phyloP scores from a whole-genome alignment of 1,140 invertebrate species.

The Temnothorax longispinosus region DNA sequence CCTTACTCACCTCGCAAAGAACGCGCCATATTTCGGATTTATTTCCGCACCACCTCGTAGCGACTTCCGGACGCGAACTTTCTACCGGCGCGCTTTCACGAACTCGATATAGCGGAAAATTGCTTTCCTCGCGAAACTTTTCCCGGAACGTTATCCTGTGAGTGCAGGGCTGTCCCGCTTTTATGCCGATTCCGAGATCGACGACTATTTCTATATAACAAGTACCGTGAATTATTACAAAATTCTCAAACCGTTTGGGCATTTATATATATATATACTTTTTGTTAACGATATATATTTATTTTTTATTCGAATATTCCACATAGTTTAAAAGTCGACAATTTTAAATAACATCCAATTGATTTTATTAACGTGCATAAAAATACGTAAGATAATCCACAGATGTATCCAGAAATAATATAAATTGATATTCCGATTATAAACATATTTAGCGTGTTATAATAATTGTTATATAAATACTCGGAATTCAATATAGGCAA shows the following conservation, averaged over 20 bases:
- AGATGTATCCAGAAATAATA: constrained; percentile 8
- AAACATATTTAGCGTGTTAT: neutral
- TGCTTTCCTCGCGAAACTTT: constrained; percentile 63
- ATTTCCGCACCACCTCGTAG: constrained; percentile 59
- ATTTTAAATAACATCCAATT: neutral
- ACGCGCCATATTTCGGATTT: constrained; percentile 61
- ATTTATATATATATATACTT: neutral
- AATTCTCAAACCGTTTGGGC: neutral
- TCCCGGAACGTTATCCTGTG: constrained; percentile 21
- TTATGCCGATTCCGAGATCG: constrained; percentile 50
- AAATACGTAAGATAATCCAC: neutral
- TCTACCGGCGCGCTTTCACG: constrained; percentile 44
- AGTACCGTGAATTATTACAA: constrained; percentile 32
- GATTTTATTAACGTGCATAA: constrained; percentile 6
- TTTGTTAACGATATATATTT: constrained; percentile 3
- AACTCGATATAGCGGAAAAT: constrained; percentile 70
- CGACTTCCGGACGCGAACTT: constrained; percentile 61
- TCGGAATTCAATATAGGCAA: neutral
- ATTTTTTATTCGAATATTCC: neutral
- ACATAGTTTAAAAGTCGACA: neutral
- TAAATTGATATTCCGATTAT: neutral
- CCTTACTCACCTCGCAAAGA: constrained; percentile 61
- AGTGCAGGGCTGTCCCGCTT: neutral
- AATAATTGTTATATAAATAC: neutral
- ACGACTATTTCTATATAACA: constrained; percentile 50